phyloP scores from a whole-genome alignment of 2,797 vertebrate species.

The Pangasius macronema region DNA sequence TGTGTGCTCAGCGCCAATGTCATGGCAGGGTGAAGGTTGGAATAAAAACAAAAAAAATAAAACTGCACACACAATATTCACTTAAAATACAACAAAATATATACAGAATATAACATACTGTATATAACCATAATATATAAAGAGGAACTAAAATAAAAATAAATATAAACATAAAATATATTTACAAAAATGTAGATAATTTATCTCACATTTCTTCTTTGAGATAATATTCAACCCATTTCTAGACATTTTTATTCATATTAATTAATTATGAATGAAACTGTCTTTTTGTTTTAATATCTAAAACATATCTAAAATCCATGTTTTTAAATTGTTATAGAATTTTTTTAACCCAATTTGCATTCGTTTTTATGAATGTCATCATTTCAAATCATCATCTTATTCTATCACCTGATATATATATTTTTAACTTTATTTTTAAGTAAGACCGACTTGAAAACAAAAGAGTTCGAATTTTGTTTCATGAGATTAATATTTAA shows the following conservation, averaged over 20 bases:
- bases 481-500: background rate
- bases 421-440: too few relatives aligned
- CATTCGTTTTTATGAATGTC: too few relatives aligned
- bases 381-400: too few relatives aligned
- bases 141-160: background rate
- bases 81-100: background rate
- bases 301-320: background rate
- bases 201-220: background rate
- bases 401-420: too few relatives aligned
- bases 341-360: background rate
- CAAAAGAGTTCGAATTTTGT: background rate
- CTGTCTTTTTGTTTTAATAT: too few relatives aligned
- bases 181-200: too few relatives aligned
- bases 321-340: background rate
- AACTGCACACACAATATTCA: constrained; percentile 14
- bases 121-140: background rate
- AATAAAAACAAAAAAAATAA: background rate
- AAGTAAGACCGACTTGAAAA: too few relatives aligned
- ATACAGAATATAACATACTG: background rate
- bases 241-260: too few relatives aligned
- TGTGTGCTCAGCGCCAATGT: constrained; percentile 31
- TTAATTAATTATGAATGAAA: too few relatives aligned
- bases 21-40: background rate
- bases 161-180: background rate
- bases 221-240: background rate